These are phyloP conservation scores for Lissonota sp. DNA, from an alignment of 2,888 invertebrate genomes.

Conservation along the genomic window DNA sequence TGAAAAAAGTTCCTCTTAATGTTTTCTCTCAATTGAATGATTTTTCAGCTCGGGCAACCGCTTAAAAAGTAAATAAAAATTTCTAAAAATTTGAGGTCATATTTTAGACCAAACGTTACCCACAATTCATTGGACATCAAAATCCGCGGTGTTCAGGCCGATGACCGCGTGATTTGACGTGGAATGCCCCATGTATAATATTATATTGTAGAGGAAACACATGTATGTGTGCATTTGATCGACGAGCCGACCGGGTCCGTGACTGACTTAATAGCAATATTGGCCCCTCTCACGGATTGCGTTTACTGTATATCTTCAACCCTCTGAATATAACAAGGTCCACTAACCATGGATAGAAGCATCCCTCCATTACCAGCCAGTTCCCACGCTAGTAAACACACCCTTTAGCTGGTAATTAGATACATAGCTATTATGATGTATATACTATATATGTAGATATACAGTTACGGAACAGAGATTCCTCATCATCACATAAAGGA, in stretches of 20 bases:
- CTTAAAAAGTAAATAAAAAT: too few relatives aligned
- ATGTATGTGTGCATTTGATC: slow-evolving; percentile 62
- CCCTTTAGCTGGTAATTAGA: slow-evolving; percentile 67
- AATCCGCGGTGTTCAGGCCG: too few relatives aligned
- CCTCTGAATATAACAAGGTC: slow-evolving; percentile 47
- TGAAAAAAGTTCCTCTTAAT: too few relatives aligned
- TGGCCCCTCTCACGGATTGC: slow-evolving; percentile 64
- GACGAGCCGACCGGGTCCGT: slow-evolving; percentile 60
- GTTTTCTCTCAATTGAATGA: too few relatives aligned
- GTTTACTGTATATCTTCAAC: slow-evolving; percentile 69
- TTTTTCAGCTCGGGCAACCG: too few relatives aligned
- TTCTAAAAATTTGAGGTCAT: too few relatives aligned
- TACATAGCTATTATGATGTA: slow-evolving; percentile 55
- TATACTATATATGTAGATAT: background rate
- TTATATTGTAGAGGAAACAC: too few relatives aligned
- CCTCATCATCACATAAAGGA: slow-evolving; percentile 56
- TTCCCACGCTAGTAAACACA: slow-evolving; percentile 57
- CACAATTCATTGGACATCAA: too few relatives aligned
- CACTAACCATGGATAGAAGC: slow-evolving; percentile 35
- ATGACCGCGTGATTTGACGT: too few relatives aligned
- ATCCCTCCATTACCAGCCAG: slow-evolving; percentile 47
- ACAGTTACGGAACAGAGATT: slow-evolving; percentile 49
- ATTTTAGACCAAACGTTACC: too few relatives aligned
- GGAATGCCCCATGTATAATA: too few relatives aligned
- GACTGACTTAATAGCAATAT: slow-evolving; percentile 76